Conservation (phyloP, 2,888 invertebrate genomes). For the Nasonovia ribisnigri region DNA sequence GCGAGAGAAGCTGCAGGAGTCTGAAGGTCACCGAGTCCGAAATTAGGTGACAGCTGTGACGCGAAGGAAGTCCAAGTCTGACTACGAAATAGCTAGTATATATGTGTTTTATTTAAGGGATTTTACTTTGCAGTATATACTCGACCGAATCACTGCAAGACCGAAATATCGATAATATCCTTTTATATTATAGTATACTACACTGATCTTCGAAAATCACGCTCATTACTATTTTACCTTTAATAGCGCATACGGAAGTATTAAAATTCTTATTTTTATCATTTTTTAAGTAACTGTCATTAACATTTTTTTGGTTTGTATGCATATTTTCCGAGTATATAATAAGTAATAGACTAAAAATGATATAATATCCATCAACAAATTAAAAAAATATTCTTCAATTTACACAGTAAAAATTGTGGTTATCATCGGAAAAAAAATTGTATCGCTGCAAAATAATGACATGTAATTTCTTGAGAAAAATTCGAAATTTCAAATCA, state of each 20-base stretch:
- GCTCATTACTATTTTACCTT: not conserved
- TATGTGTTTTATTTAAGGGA: not conserved
- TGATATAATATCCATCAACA: not conserved
- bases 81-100: too few relatives aligned
- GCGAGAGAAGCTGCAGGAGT: not conserved
- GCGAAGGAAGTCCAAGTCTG: not conserved
- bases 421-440: not conserved
- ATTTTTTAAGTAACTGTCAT: not conserved
- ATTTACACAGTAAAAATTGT: not conserved
- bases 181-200: not conserved
- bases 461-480: too few relatives aligned
- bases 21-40: not conserved
- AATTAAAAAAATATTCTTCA: not conserved
- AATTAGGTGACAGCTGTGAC: not conserved
- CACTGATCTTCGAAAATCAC: not conserved
- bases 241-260: not conserved
- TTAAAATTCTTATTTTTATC: not conserved
- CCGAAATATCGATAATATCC: not conserved
- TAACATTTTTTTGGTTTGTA: not conserved
- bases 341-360: not conserved
- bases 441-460: not conserved
- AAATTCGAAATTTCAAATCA: not conserved
- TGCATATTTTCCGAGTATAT: fast-evolving
- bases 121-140: not conserved
- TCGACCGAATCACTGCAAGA: not conserved